phyloP scores from a whole-genome alignment of 1,140 invertebrate genomes.

The Lysiphlebus fabarum region DNA sequence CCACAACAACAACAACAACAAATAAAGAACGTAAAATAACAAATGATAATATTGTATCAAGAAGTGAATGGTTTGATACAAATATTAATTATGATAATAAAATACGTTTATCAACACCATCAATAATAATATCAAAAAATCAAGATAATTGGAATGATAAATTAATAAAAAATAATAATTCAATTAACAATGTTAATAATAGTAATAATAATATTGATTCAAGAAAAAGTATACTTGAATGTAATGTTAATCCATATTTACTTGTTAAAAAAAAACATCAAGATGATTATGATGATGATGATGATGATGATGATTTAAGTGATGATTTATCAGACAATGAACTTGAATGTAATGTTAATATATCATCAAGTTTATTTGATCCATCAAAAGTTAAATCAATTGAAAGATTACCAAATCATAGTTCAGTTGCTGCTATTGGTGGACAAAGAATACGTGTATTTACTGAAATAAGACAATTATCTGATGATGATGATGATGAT shows the following conservation, averaged over 20 bases:
- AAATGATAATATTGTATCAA: constrained; percentile 29
- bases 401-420: constrained; percentile 46
- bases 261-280: constrained; percentile 60
- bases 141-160: constrained; percentile 24
- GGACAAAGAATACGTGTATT: constrained; percentile 53
- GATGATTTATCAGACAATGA: constrained; percentile 59
- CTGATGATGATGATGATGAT: constrained; percentile 38
- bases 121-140: constrained; percentile 6
- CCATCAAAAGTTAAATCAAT: constrained; percentile 50
- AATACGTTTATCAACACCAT: constrained; percentile 17
- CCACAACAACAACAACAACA: too few species aligned
- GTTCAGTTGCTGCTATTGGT: constrained; percentile 48
- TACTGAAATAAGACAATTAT: constrained; percentile 44
- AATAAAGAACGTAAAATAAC: constrained; percentile 33
- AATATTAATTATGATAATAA: constrained; percentile 22
- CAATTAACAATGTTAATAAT: constrained; percentile 56
- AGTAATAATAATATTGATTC: constrained; percentile 33
- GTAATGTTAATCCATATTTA: constrained; percentile 82
- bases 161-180: constrained; percentile 53
- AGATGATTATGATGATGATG: constrained; percentile 53
- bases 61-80: constrained; percentile 48
- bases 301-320: constrained; percentile 44
- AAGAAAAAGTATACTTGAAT: constrained; percentile 74
- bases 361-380: constrained; percentile 18
- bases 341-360: constrained; percentile 43